Evolutionary conservation across 2,888 invertebrate genomes (phyloP).

Genomic region (Melanargia galathea): DNA sequence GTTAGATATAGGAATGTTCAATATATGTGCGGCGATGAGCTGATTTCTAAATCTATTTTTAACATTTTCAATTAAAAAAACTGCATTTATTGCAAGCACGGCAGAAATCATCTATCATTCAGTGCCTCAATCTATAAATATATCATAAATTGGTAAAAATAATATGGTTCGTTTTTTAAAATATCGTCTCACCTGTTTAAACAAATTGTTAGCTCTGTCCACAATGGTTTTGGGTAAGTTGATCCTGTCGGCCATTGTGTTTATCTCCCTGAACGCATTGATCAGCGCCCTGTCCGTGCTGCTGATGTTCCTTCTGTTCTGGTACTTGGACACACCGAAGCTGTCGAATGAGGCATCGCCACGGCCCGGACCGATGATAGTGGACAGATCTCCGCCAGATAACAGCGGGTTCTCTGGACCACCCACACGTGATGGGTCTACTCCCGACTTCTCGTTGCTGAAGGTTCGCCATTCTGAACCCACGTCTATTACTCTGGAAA

Average conservation of each 20-base stretch:
- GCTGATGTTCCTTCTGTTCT: constrained; percentile 91
- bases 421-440: constrained; percentile 99
- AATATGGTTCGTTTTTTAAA: too few species aligned
- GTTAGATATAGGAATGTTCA: too few species aligned
- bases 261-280: constrained; percentile 98
- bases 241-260: constrained; percentile 98
- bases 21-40: too few species aligned
- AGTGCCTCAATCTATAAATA: too few species aligned
- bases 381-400: constrained; percentile 97
- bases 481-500: constrained; percentile 96
- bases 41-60: too few species aligned
- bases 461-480: constrained; percentile 99
- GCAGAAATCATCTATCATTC: too few species aligned
- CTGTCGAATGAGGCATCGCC: constrained; percentile 94
- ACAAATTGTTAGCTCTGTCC: constrained; percentile 97
- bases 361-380: constrained; percentile 92
- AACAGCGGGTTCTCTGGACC: constrained; percentile 98
- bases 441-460: constrained; percentile 98
- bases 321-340: constrained; percentile 90
- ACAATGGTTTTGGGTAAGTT: constrained; percentile 98
- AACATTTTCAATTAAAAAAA: too few species aligned
- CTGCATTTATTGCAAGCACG: too few species aligned
- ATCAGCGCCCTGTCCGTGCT: constrained; percentile 97
- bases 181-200: constrained; percentile 89
- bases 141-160: too few species aligned